Evolutionary conservation across 2,113 vertebrate genomes (phyloP).

Genomic region (Nerophis ophidion): DNA sequence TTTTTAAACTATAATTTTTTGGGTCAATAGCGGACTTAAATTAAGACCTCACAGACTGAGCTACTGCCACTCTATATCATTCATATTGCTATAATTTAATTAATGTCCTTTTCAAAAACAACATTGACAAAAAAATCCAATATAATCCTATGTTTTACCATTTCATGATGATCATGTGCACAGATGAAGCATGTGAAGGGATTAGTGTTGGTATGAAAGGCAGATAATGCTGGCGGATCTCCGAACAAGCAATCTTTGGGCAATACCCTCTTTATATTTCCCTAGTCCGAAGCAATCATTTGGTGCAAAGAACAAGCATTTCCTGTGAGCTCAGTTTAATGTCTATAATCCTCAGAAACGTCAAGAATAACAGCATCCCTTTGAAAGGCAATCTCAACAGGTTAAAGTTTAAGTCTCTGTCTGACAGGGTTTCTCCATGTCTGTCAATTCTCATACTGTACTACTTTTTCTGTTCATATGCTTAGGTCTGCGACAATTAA

Average conservation of each 20-base stretch:
- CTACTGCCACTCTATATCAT: not conserved
- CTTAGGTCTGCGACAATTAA: too few relatives aligned
- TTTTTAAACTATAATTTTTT: too few relatives aligned
- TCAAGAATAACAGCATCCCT: constrained; percentile 17
- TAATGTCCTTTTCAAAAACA: not conserved
- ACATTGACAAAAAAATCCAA: not conserved
- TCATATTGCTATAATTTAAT: not conserved
- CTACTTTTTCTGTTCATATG: too few relatives aligned
- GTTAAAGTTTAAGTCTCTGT: not conserved
- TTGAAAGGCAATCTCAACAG: not conserved
- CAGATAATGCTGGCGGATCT: constrained; percentile 33
- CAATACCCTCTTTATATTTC: constrained; percentile 40
- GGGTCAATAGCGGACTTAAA: too few relatives aligned
- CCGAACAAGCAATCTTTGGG: constrained; percentile 20
- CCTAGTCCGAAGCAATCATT: constrained; percentile 49
- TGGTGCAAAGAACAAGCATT: constrained; percentile 57
- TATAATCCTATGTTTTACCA: not conserved
- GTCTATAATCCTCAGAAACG: constrained; percentile 43
- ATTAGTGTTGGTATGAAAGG: constrained; percentile 40
- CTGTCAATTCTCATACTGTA: not conserved
- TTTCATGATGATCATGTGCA: constrained; percentile 17
- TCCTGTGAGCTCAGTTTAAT: constrained; percentile 36
- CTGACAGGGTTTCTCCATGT: not conserved
- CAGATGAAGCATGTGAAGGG: constrained; percentile 29
- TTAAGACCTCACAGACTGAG: too few relatives aligned